Percentiles rank a stretch among this genome's conserved stretches.
These are phyloP conservation scores for Drosophila hydei DNA, from an alignment of 1,140 invertebrate genomes.

Conservation along the genomic window DNA sequence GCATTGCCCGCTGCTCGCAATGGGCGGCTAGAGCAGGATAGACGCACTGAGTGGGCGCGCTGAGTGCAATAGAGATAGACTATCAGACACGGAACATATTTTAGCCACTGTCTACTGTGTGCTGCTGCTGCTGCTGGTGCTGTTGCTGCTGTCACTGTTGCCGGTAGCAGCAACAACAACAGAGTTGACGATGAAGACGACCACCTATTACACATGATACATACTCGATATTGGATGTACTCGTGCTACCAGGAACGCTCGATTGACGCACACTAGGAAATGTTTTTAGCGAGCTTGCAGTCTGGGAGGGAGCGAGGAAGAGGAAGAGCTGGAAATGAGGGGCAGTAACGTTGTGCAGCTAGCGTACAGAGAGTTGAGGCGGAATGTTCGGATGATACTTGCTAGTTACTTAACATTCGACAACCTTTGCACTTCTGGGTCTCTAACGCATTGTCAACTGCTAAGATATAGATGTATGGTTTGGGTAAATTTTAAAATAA, in stretches of 20 bases:
- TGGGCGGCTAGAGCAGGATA: conserved; percentile 44
- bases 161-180: conserved; percentile 23
- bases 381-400: no score
- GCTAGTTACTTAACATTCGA: no score
- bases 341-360: no score
- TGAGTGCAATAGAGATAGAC: conserved; percentile 17
- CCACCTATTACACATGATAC: conserved; percentile 43
- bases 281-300: not conserved
- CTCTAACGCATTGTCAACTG: no score
- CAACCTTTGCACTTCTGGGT: no score
- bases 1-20: conserved; percentile 48
- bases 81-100: conserved; percentile 39
- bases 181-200: conserved; percentile 33
- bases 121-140: conserved; percentile 12
- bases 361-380: no score
- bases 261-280: conserved; percentile 32
- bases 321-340: not conserved
- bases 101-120: conserved; percentile 37
- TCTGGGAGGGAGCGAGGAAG: not conserved
- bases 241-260: conserved; percentile 11
- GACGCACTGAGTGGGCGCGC: conserved; percentile 18
- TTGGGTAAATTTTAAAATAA: no score
- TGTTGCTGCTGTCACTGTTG: conserved; percentile 41
- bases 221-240: conserved; percentile 36
- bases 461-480: no score